Conservation (phyloP, 2,888 invertebrate genomes). For the Microchrysa polita region DNA sequence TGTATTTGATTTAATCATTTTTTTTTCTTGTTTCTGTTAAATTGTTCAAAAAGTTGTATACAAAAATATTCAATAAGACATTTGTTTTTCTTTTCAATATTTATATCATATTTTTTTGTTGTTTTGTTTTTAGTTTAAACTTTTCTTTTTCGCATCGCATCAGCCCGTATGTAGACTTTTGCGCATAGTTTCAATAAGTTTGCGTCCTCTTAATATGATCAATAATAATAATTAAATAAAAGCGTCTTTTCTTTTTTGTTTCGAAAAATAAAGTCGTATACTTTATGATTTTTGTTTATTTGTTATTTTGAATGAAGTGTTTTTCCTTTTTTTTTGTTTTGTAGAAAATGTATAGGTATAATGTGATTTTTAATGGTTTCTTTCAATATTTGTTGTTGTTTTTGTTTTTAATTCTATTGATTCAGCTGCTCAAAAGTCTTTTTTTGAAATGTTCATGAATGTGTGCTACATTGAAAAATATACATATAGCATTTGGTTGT, state of each 20-base stretch:
- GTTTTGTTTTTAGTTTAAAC: neutral
- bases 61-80: conserved; percentile 48
- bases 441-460: conserved; percentile 17
- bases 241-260: conserved; percentile 38
- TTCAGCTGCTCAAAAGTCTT: conserved; percentile 33
- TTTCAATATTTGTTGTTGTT: too few relatives aligned
- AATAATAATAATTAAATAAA: conserved; percentile 48
- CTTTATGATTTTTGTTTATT: conserved; percentile 16
- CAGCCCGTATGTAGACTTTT: conserved; percentile 39
- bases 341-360: conserved; percentile 19
- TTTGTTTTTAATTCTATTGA: neutral
- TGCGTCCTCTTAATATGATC: conserved; percentile 40
- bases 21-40: conserved; percentile 18
- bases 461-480: neutral
- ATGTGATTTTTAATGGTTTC: too few relatives aligned
- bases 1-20: conserved; percentile 39
- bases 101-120: neutral
- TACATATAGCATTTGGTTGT: neutral
- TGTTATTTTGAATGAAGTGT: conserved; percentile 41
- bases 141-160: conserved; percentile 8
- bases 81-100: conserved; percentile 38
- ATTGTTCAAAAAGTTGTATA: conserved; percentile 50
- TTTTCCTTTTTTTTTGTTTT: too few relatives aligned
- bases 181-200: conserved; percentile 40
- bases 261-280: conserved; percentile 51